Evolutionary conservation across 2,113 vertebrate species (phyloP).

Genomic region (Procavia capensis): DNA sequence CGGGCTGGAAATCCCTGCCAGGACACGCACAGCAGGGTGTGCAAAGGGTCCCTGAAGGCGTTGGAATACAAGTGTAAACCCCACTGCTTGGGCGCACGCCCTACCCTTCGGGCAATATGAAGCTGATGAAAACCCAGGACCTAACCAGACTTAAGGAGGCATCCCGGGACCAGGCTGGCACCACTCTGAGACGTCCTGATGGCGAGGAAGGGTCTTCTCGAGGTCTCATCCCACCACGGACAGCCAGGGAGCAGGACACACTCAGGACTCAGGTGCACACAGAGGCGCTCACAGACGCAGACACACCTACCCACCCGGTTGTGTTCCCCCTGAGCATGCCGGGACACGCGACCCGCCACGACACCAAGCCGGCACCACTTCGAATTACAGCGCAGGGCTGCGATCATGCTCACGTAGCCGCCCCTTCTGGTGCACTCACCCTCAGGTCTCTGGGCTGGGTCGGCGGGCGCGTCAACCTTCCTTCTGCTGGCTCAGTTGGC

Average conservation of each 20-base stretch:
- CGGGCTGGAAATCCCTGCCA: background rate
- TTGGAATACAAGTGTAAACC: background rate
- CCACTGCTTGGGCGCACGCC: background rate
- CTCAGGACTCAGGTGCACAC: background rate
- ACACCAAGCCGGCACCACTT: background rate
- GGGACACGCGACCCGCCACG: accelerated
- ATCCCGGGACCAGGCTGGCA: background rate
- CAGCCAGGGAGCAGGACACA: background rate
- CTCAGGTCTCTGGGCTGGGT: background rate
- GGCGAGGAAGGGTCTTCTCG: background rate
- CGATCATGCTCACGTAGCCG: background rate
- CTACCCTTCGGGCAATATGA: background rate
- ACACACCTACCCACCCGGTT: no score
- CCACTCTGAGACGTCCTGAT: background rate
- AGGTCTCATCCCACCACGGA: background rate
- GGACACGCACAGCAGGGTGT: background rate
- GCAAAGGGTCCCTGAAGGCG: background rate
- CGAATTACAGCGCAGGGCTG: background rate
- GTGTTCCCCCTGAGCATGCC: background rate
- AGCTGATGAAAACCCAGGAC: background rate
- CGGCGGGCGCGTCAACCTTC: background rate
- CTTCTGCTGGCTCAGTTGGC: background rate
- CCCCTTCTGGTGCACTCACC: constrained; percentile 16
- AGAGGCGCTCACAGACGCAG: background rate
- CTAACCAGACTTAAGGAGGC: background rate